Percentiles rank a stretch among this genome's conserved stretches.
phyloP scores from a whole-genome alignment of 2,888 invertebrate species.

The Acronicta aceris region DNA sequence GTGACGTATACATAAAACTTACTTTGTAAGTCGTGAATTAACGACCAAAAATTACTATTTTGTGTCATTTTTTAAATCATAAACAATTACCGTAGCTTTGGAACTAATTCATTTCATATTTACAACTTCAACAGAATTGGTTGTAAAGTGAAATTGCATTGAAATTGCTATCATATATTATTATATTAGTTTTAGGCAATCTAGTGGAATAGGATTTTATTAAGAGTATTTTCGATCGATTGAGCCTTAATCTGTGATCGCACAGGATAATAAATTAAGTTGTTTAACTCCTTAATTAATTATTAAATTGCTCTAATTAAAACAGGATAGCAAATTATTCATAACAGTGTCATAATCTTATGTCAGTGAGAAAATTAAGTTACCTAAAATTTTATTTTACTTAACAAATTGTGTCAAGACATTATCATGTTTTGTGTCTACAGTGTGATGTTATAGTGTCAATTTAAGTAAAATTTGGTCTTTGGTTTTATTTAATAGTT shows the following conservation, averaged over 20 bases:
- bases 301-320: conserved; percentile 33
- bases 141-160: neutral
- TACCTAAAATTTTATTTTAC: conserved; percentile 16
- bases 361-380: conserved; percentile 23
- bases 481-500: conserved; percentile 48
- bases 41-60: conserved; percentile 22
- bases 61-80: neutral
- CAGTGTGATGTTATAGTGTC: conserved; percentile 48
- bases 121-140: neutral
- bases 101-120: no score
- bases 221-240: conserved; percentile 23
- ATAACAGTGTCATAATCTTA: conserved; percentile 21
- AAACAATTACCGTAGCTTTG: no score
- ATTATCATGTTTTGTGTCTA: conserved; percentile 17
- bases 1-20: conserved; percentile 32
- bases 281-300: conserved; percentile 7
- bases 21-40: conserved; percentile 19
- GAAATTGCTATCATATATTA: neutral
- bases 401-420: conserved; percentile 19
- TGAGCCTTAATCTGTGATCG: conserved; percentile 9
- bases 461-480: conserved; percentile 36
- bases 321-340: conserved; percentile 46
- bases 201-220: neutral
- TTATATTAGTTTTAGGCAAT: no score
- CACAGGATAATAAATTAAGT: conserved; percentile 8